Conservation (phyloP, 2,888 invertebrate genomes). For the Gisinianus flammeolus region DNA sequence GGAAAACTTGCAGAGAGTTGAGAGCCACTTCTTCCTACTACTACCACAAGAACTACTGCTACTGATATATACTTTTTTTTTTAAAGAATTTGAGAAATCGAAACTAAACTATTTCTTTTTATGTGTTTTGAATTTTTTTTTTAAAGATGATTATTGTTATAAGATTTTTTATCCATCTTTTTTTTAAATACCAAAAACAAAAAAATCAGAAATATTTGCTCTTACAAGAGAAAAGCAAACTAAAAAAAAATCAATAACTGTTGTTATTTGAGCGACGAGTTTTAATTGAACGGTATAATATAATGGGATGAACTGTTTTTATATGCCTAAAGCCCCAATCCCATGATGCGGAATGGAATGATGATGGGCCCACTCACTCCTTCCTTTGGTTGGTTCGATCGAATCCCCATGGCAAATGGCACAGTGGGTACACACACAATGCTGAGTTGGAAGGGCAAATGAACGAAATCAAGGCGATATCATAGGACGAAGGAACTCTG, state of each 20-base stretch:
- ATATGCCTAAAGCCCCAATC: slow-evolving; percentile 57
- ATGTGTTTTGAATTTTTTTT: too few species aligned
- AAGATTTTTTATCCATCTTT: background rate
- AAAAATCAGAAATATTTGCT: background rate
- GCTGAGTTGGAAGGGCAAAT: slow-evolving; percentile 17
- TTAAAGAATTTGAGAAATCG: too few species aligned
- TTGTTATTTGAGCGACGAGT: background rate
- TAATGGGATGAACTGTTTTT: slow-evolving; percentile 55
- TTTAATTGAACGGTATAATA: slow-evolving; percentile 14
- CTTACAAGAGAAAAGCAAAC: background rate
- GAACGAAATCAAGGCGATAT: slow-evolving; percentile 11
- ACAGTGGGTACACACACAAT: slow-evolving; percentile 21
- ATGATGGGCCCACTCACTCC: slow-evolving; percentile 56
- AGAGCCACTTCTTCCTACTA: too few species aligned
- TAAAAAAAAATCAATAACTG: background rate
- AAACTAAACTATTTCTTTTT: too few species aligned
- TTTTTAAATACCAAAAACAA: background rate
- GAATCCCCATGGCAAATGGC: too few species aligned
- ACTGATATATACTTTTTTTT: too few species aligned
- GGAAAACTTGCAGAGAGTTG: too few species aligned
- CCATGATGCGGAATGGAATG: slow-evolving; percentile 54
- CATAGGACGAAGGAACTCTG: slow-evolving; percentile 15
- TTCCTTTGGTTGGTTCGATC: slow-evolving; percentile 48
- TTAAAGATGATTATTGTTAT: too few species aligned
- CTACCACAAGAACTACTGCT: too few species aligned